Percentiles rank a stretch among this genome's conserved stretches.
Conservation (phyloP, 2,113 vertebrate genomes). For the Festucalex cinctus region DNA sequence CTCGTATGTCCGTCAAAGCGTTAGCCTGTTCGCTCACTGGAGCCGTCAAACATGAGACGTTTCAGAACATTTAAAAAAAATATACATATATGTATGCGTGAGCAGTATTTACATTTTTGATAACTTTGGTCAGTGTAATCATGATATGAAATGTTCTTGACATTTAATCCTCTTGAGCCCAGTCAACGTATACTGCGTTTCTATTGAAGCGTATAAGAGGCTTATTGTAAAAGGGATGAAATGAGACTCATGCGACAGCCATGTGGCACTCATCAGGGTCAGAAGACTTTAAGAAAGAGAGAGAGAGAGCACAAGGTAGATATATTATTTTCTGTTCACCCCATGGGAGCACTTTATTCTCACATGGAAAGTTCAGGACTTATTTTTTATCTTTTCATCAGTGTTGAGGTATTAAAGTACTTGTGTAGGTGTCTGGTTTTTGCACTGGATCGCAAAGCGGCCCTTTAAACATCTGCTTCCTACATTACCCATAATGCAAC, state of each 20-base stretch:
- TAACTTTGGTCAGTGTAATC: no score
- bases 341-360: conserved; percentile 35
- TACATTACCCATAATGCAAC: conserved; percentile 4
- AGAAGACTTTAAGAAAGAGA: conserved; percentile 27
- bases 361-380: conserved; percentile 13
- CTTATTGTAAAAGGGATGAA: conserved; percentile 35
- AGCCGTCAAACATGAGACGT: no score
- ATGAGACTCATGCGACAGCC: conserved; percentile 57
- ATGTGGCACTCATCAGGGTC: conserved; percentile 66
- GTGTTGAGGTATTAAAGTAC: not conserved
- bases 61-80: no score
- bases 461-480: not conserved
- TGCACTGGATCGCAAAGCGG: no score
- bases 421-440: not conserved
- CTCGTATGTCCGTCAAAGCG: no score
- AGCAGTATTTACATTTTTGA: no score
- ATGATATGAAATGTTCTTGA: not conserved
- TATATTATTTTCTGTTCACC: conserved; percentile 34
- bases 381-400: not conserved
- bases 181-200: conserved; percentile 5
- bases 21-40: no score
- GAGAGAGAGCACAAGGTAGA: conserved; percentile 37
- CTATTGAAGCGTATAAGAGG: conserved; percentile 9
- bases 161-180: not conserved
- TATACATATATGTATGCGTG: no score